These are phyloP conservation scores for Phoxinus dragarum DNA, from an alignment of 2,797 vertebrate species.

Conservation along the genomic window DNA sequence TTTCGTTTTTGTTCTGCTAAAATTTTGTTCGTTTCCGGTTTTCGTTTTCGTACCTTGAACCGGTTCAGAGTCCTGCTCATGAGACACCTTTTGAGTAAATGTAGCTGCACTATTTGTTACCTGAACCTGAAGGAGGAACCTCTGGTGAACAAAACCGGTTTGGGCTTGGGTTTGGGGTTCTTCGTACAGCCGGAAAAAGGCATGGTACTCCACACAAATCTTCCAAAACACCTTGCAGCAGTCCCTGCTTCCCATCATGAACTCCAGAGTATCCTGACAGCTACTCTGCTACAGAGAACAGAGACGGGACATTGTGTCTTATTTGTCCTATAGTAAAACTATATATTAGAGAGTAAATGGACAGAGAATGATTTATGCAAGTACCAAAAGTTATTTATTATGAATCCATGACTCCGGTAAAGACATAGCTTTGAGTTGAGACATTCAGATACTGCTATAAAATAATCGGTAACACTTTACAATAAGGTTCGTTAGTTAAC, in stretches of 20 bases:
- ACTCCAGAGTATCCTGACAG: slow-evolving; percentile 96
- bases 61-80: no score
- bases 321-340: no score
- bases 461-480: not conserved
- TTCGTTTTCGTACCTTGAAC: no score
- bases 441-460: not conserved
- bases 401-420: not conserved
- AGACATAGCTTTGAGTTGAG: not conserved
- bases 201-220: slow-evolving; percentile 98
- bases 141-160: slow-evolving; percentile 93
- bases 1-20: no score
- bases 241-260: slow-evolving; percentile 95
- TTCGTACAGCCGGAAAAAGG: slow-evolving; percentile 98
- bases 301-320: not conserved
- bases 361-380: not conserved
- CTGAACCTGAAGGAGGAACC: slow-evolving; percentile 99
- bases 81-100: not conserved
- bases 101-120: slow-evolving; percentile 69
- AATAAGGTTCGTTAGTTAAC: no score
- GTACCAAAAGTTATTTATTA: not conserved
- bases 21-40: no score
- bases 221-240: slow-evolving; percentile 99
- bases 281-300: slow-evolving; percentile 80
- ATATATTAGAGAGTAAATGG: not conserved
- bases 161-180: slow-evolving; percentile 98